These are phyloP conservation scores for Sturmia bella DNA, from an alignment of 2,888 invertebrate genomes.

Conservation along the genomic window DNA sequence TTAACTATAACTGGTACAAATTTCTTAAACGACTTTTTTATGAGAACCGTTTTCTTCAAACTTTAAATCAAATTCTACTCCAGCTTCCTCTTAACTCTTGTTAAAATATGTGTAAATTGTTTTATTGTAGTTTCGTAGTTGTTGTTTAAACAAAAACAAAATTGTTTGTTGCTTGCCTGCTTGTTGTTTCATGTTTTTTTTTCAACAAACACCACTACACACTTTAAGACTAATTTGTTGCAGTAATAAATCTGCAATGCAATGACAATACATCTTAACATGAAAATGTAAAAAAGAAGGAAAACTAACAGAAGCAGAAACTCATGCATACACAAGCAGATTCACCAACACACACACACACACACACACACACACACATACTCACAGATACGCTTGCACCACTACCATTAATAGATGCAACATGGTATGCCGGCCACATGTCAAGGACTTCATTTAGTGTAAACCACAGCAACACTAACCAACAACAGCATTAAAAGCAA, in stretches of 20 bases:
- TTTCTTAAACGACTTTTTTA: conserved; percentile 39
- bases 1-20: conserved; percentile 27
- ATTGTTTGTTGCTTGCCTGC: conserved; percentile 31
- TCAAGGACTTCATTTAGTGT: conserved; percentile 69
- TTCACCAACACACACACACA: background rate
- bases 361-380: background rate
- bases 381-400: background rate
- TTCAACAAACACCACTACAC: conserved; percentile 29
- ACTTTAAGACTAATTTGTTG: conserved; percentile 68
- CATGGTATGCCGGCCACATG: conserved; percentile 64
- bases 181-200: conserved; percentile 6
- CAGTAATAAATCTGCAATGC: conserved; percentile 68
- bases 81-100: conserved; percentile 51
- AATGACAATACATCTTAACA: conserved; percentile 67
- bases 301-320: conserved; percentile 32
- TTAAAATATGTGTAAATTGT: conserved; percentile 67
- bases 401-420: conserved; percentile 54
- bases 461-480: conserved; percentile 66
- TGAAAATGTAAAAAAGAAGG: conserved; percentile 56
- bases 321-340: too few relatives aligned
- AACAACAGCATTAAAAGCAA: conserved; percentile 54
- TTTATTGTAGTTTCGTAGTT: conserved; percentile 61
- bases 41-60: conserved; percentile 10
- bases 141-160: conserved; percentile 4
- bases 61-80: conserved; percentile 61